Evolutionary conservation across 2,888 invertebrate species (phyloP).

Genomic region (Fissipunctia ypsillon): DNA sequence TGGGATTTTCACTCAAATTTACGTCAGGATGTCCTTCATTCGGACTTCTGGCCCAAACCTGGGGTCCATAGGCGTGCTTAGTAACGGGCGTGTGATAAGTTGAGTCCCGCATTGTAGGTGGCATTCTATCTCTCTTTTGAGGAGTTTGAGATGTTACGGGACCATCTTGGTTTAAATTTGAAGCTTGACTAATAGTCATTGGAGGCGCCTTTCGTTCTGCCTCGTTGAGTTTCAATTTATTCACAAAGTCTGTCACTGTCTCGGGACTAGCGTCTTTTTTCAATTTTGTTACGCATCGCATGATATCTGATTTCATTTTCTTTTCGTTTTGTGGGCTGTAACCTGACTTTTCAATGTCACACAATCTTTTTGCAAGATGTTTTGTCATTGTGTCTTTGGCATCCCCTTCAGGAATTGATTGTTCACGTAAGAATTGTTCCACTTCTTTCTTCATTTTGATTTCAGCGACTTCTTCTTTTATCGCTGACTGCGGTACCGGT

Average conservation of each 20-base stretch:
- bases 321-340: conserved; percentile 66
- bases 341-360: conserved; percentile 74
- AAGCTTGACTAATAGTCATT: conserved; percentile 38
- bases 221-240: conserved; percentile 71
- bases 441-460: conserved; percentile 78
- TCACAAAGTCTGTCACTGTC: conserved; percentile 72
- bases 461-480: conserved; percentile 77
- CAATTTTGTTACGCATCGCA: conserved; percentile 72
- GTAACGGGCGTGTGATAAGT: conserved; percentile 5
- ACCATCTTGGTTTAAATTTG: conserved; percentile 23
- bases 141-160: neutral
- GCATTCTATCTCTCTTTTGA: neutral
- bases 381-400: conserved; percentile 67
- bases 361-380: conserved; percentile 74
- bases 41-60: conserved; percentile 2
- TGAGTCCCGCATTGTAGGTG: neutral
- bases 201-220: conserved; percentile 58
- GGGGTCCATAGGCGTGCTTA: neutral
- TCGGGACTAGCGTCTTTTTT: conserved; percentile 62
- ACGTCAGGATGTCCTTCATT: conserved; percentile 5
- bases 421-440: conserved; percentile 69
- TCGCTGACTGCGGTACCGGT: conserved; percentile 70
- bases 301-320: conserved; percentile 75
- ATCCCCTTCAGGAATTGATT: conserved; percentile 58
- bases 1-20: conserved; percentile 4